These are phyloP conservation scores for Parapristionchus giblindavisi DNA, from an alignment of 2,888 invertebrate genomes.

Conservation along the genomic window DNA sequence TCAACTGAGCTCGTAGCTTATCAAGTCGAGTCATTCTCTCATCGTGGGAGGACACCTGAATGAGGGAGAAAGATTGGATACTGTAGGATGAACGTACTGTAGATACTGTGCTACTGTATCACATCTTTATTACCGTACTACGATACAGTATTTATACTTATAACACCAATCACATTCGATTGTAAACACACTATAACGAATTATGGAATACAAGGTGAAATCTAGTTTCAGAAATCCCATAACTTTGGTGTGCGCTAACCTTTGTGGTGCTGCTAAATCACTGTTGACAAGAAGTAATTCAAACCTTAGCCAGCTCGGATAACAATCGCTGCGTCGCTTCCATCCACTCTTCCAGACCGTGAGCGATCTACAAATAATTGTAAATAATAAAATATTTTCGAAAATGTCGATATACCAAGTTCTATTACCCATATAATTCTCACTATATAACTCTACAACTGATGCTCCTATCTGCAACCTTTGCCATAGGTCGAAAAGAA, in stretches of 20 bases:
- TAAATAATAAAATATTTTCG: background rate
- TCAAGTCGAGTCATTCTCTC: slow-evolving; percentile 49
- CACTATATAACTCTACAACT: background rate
- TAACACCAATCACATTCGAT: background rate
- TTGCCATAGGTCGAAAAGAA: background rate
- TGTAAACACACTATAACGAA: too few relatives aligned
- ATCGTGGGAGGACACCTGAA: slow-evolving; percentile 32
- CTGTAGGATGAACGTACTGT: too few relatives aligned
- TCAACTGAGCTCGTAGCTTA: slow-evolving; percentile 57
- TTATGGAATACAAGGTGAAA: too few relatives aligned
- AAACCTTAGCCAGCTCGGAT: slow-evolving; percentile 48
- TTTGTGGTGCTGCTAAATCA: background rate
- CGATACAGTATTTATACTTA: background rate
- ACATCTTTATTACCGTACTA: too few relatives aligned
- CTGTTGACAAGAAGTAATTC: background rate
- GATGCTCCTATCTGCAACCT: background rate
- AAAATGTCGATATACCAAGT: background rate
- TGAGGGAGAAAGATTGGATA: too few relatives aligned
- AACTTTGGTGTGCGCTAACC: background rate
- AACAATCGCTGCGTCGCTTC: slow-evolving; percentile 44
- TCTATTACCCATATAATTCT: background rate
- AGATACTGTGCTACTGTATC: background rate
- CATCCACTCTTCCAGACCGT: slow-evolving; percentile 57
- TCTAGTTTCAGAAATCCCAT: too few relatives aligned
- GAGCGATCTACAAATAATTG: slow-evolving; percentile 17